phyloP scores from a whole-genome alignment of 2,797 vertebrate species.

The Pseudomugil tenellus region DNA sequence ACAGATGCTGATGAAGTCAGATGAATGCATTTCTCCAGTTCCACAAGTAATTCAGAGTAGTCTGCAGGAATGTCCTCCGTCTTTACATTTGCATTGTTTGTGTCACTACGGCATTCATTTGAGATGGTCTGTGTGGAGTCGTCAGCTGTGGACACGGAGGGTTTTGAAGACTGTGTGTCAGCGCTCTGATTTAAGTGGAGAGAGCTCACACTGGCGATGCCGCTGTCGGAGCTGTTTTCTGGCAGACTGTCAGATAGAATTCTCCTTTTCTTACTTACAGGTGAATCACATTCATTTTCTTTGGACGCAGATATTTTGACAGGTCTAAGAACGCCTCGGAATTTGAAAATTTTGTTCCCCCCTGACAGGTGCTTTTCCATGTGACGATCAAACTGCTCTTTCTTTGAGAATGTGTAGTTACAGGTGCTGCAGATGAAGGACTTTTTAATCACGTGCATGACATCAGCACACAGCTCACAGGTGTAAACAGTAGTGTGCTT shows the following conservation, averaged over 20 bases:
- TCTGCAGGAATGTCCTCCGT: slow-evolving; percentile 81
- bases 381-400: slow-evolving; percentile 97
- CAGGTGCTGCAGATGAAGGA: slow-evolving; percentile 98
- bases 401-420: slow-evolving; percentile 99
- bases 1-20: slow-evolving; percentile 68
- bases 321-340: slow-evolving; percentile 91
- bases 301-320: slow-evolving; percentile 66
- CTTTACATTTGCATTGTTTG: slow-evolving; percentile 78
- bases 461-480: slow-evolving; percentile 96
- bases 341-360: slow-evolving; percentile 90
- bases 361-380: slow-evolving; percentile 95
- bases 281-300: slow-evolving; percentile 80
- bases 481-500: slow-evolving; percentile 95
- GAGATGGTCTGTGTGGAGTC: slow-evolving; percentile 69
- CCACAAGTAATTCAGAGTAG: slow-evolving; percentile 77
- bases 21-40: slow-evolving; percentile 75
- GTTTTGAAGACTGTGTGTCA: slow-evolving; percentile 70
- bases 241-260: slow-evolving; percentile 69
- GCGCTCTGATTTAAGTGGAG: slow-evolving; percentile 60
- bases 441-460: slow-evolving; percentile 96
- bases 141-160: slow-evolving; percentile 62
- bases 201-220: slow-evolving; percentile 66
- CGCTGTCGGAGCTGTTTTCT: slow-evolving; percentile 70
- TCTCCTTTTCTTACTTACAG: slow-evolving; percentile 86
- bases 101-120: slow-evolving; percentile 47